These are phyloP conservation scores for Malthinus flaveolus DNA, from an alignment of 2,888 invertebrate genomes.

Conservation along the genomic window DNA sequence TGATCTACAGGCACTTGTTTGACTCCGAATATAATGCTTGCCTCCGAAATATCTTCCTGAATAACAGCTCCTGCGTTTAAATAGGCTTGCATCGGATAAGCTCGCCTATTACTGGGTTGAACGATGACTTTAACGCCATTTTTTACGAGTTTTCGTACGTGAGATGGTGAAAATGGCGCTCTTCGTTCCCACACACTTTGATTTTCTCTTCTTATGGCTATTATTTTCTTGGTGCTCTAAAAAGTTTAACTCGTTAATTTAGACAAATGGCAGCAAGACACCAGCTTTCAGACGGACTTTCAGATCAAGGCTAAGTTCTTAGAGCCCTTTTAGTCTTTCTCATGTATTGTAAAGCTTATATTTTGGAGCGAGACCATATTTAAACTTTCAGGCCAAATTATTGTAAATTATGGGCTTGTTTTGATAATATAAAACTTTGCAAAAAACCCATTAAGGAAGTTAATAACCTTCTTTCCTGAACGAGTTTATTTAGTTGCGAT, in stretches of 20 bases:
- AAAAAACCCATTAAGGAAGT: too few relatives aligned
- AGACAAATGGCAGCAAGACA: too few relatives aligned
- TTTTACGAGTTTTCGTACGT: slow-evolving; percentile 85
- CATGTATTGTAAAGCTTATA: too few relatives aligned
- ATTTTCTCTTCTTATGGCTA: slow-evolving; percentile 89
- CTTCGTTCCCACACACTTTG: slow-evolving; percentile 95
- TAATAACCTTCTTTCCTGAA: too few relatives aligned
- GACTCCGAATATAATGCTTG: slow-evolving; percentile 95
- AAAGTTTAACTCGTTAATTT: not conserved
- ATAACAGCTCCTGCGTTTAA: slow-evolving; percentile 89
- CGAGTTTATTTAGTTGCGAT: too few relatives aligned
- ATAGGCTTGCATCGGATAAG: slow-evolving; percentile 97
- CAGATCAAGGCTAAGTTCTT: too few relatives aligned
- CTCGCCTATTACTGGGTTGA: slow-evolving; percentile 96
- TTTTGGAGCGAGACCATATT: too few relatives aligned
- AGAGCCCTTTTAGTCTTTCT: too few relatives aligned
- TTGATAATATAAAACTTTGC: not conserved
- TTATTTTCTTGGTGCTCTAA: slow-evolving; percentile 59
- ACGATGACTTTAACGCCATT: slow-evolving; percentile 93
- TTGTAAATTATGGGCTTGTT: too few relatives aligned
- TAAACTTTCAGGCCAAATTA: too few relatives aligned
- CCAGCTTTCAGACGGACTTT: too few relatives aligned
- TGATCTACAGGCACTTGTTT: slow-evolving; percentile 93
- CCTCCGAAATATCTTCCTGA: slow-evolving; percentile 95
- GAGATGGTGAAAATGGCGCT: slow-evolving; percentile 90